Conservation (phyloP, 2,797 vertebrate genomes). For the Cryptoprocta ferox region DNA sequence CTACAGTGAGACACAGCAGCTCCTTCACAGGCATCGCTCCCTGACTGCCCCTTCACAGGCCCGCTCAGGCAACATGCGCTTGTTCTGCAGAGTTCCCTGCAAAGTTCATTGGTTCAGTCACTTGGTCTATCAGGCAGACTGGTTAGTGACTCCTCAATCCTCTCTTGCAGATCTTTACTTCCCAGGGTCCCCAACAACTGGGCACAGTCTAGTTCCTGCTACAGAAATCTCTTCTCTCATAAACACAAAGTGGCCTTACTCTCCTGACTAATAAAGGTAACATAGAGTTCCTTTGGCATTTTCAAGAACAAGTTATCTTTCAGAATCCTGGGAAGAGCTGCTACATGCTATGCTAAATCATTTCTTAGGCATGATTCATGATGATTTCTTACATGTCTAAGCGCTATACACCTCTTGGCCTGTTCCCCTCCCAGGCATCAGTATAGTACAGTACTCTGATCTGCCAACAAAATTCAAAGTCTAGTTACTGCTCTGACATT, state of each 20-base stretch:
- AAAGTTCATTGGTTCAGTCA: neutral
- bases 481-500: neutral
- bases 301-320: neutral
- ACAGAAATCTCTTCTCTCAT: neutral
- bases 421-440: neutral
- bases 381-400: neutral
- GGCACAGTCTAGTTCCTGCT: neutral
- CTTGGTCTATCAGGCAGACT: neutral
- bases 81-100: neutral
- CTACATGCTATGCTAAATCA: neutral
- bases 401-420: neutral
- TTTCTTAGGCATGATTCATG: neutral
- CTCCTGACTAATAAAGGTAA: neutral
- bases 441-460: neutral
- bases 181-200: neutral
- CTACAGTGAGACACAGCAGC: neutral
- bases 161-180: neutral
- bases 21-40: neutral
- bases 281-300: neutral
- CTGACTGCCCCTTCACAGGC: neutral
- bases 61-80: neutral
- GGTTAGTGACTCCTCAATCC: neutral
- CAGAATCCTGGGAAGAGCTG: neutral
- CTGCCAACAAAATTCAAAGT: slow-evolving; percentile 21
- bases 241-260: neutral